Conservation (phyloP, 2,888 invertebrate species). For the Dicycla oo region DNA sequence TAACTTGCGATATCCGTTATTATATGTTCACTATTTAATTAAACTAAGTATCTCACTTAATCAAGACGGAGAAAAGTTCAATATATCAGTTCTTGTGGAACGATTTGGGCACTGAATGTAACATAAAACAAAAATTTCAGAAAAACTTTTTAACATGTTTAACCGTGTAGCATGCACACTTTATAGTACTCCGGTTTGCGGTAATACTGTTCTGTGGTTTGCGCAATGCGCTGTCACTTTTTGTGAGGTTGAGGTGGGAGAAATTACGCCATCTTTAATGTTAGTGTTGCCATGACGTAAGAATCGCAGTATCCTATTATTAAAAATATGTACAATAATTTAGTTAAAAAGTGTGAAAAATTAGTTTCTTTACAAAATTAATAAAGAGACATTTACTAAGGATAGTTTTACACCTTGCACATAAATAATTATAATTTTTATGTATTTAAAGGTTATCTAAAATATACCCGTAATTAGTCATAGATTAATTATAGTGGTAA, state of each 20-base stretch:
- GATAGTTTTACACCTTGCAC: rapidly evolving
- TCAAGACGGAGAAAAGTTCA: slow-evolving; percentile 95
- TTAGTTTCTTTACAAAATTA: background rate
- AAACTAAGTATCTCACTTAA: slow-evolving; percentile 89
- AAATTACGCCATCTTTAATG: slow-evolving; percentile 79
- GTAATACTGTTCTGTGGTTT: no score
- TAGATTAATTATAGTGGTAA: slow-evolving; percentile 33
- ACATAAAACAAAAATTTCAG: slow-evolving; percentile 92
- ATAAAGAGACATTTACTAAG: no score
- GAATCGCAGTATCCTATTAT: background rate
- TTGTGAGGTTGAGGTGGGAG: slow-evolving; percentile 65
- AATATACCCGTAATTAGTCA: background rate
- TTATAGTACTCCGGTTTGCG: slow-evolving; percentile 76
- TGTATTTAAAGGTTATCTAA: background rate
- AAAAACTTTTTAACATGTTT: slow-evolving; percentile 95
- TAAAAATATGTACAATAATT: background rate
- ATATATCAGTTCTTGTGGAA: slow-evolving; percentile 93
- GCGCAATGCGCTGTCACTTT: slow-evolving; percentile 86
- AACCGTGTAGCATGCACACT: slow-evolving; percentile 88
- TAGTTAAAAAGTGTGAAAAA: no score
- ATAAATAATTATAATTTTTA: background rate
- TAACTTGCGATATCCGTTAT: slow-evolving; percentile 85
- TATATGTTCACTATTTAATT: slow-evolving; percentile 89
- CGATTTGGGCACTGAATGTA: slow-evolving; percentile 93
- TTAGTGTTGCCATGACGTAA: slow-evolving; percentile 69